Evolutionary conservation across 92 coral and sea anemone species (phyloP), one percentile per base, ranked within the genome.

Genomic region (Hydrozoanthus gracilis): DNA sequence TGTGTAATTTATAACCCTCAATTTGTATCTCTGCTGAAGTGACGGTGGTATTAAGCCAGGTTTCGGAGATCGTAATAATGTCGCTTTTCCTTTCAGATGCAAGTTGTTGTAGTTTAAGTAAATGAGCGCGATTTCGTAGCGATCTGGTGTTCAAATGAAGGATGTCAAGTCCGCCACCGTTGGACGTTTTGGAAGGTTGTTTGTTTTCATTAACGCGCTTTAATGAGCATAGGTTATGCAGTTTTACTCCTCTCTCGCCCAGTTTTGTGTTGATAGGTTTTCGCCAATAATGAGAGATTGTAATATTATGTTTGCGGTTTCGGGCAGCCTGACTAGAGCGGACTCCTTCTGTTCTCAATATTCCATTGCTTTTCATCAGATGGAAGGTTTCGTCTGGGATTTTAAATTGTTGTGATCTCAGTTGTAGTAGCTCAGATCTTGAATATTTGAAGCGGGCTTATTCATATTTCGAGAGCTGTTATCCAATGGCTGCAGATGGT

Each of bases 251-350:
- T n/a, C n/a, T n/a, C n/a, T n/a, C 90, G 44, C 44, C 62, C 70
- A 70, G 79, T 49, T 51, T 51, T 84, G 88, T 71, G 88, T 76
- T 47, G 56, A 27, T 76, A 50, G 89, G 58, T 77, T 78, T 78
- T 12, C 86, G 89, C 44, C 66, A 50, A 61, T 17, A 76, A 64
- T n/a, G 51, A 39, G 60, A 79, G 60, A 60, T 87, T 16, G 89
- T 54, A 45, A 87, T 87, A 48, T 68, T 87, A 70, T 48, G 51
- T 77, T 76, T 87, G 35, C 52, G 83, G 70, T 78, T 78, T 45
- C 89, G 89, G 84, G 71, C 66, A 44, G 89, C 52, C 45, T 77
- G 84, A 48, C 89, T 86, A 78, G 86, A 87, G 75, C 86, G 86
- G 67, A 87, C 89, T 68, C 89, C 86, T 35, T 71, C 74, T 67